Base-by-base conservation (phyloP, 2,113 vertebrate species). In the Oophaga pumilio region DNA sequence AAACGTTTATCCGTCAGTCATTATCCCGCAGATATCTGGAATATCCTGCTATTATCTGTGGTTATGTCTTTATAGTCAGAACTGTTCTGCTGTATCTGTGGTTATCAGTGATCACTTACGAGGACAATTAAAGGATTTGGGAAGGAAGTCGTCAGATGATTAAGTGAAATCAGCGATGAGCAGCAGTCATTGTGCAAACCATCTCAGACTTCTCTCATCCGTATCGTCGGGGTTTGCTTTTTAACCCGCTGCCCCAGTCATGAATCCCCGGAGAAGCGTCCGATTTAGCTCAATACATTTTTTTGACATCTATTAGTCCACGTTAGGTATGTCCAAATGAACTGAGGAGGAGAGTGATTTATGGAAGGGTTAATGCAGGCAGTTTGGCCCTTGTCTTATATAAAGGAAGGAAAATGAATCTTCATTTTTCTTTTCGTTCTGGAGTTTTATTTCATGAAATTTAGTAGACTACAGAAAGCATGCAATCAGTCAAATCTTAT, bases 71-170 rank as follows among this genome's bases (percentile, higher is more conserved):
- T 53, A 62, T 57, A 52, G 60, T 77, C 74, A 66, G 12, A 85
- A 50, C 43, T 49, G 8, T 26, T 33, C 73, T 26, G 66, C 60
- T 20, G 43, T 77, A 60, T 76, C 73, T 60, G 14, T 43, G 53
- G 53, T 76, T 85, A 76, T 85, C 84, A 53, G 57, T 28, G 59
- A 77, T 77, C 73, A 77, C 59, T 77, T 77, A 15, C 33, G 64
- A 52, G 71, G 59, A 85, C 33, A 77, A 85, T 77, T 85, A 77
- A 52, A 71, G 84, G 73, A 85, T 85, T 77, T 50, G n/a, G 74
- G 33, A 53, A 77, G 74, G 43, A 85, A 77, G 84, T 76, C 73
- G 50, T 77, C 84, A 11, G 66, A 60, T 66, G 64, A 85, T 85
- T 77, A 66, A n/a, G 59, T 22, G 18, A 85, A 85, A 85, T 85